Base-by-base conservation (phyloP, 2,797 vertebrate genomes). In the Podarcis lilfordi region DNA sequence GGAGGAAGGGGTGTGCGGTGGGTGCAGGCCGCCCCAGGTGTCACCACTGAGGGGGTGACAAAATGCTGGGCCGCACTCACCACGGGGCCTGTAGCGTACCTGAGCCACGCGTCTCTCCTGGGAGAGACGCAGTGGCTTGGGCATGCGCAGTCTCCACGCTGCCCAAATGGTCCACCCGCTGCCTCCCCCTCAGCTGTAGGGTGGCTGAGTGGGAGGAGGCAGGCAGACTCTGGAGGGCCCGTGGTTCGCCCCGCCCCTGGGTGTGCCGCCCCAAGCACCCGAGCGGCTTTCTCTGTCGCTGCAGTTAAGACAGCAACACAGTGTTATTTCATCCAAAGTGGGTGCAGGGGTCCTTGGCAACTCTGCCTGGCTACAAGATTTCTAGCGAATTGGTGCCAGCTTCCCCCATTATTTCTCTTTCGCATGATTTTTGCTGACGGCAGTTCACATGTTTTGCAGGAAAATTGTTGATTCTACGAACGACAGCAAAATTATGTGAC, bases 391-490 rank as follows among this genome's bases (percentile, higher is more conserved):
- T 5, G 15, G 8, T 37, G n/a, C 19, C 40, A 68, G 69, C 59
- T 75, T 64, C 29, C 17, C 32, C 43, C 37, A 37, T 17, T 45
- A 19, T 8, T 27, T 27, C 13, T 25, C 11, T 4, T 3, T 29
- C 27, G 55, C 45, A 10, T 74, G 29, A 64, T 80, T 37, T 29
- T 15, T 25, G 50, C n/a, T 72, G 11, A 35, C 17, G 32, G 13
- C n/a, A 55, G 3, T 79, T 40, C 35, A 69, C 68, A 25, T 78
- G n/a, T 50, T 81, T 75, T 88, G 40, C 8, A 10, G 35, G 66
- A 72, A 79, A 71, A 72, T 61, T 80, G 71, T 45, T 72, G 55
- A 75, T n/a, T 32, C 43, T 55, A 55, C n/a, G n/a, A 81, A 89
- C 21, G 80, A n/a, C 61, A 83, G 11, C 59, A 80, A 43, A 80